These are phyloP conservation scores for Chelon auratus DNA, from an alignment of 2,797 vertebrate species.

Conservation along the genomic window DNA sequence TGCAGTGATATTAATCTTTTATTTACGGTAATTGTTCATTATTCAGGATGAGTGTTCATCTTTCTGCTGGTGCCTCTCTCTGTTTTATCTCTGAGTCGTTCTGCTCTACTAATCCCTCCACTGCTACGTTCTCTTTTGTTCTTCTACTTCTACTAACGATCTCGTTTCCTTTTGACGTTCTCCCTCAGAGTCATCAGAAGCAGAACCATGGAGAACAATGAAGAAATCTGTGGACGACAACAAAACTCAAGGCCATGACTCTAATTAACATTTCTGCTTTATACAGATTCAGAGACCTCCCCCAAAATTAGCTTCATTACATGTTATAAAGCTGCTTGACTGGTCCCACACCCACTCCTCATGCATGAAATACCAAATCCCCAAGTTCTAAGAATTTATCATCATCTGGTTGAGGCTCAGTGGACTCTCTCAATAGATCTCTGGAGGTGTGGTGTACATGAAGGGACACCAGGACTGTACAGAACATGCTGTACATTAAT, in stretches of 20 bases:
- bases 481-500: conserved; percentile 43
- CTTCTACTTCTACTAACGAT: conserved; percentile 21
- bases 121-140: conserved; percentile 20
- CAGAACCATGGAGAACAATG: background rate
- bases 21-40: no score
- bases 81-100: conserved; percentile 23
- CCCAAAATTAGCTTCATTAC: conserved; percentile 29
- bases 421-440: conserved; percentile 30
- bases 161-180: background rate
- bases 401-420: conserved; percentile 29
- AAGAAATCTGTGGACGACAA: background rate
- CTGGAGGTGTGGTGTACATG: conserved; percentile 49
- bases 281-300: no score
- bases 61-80: background rate
- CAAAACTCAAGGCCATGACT: background rate
- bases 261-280: background rate
- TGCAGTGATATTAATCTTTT: no score
- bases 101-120: conserved; percentile 35
- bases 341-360: conserved; percentile 1
- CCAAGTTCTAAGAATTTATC: conserved; percentile 18
- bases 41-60: background rate
- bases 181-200: background rate
- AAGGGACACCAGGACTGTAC: conserved; percentile 12
- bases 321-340: background rate
- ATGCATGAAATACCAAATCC: conserved; percentile 30